Evolutionary conservation across 2,888 invertebrate genomes (phyloP), one percentile per base, ranked within the genome.

Genomic region (Xylota segnis): DNA sequence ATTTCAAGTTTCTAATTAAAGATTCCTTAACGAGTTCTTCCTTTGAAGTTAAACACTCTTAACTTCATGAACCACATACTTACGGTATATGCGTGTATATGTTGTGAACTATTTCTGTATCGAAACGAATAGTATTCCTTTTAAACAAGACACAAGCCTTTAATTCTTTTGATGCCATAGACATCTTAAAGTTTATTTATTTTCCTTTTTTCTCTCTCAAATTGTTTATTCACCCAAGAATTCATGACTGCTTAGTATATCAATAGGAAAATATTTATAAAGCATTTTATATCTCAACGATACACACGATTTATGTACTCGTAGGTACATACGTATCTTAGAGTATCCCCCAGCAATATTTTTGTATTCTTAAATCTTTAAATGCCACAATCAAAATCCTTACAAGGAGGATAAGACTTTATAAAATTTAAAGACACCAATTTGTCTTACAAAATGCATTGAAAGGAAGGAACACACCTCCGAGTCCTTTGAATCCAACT

Each of bases 381-480:
- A 23, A 23, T 23, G 1, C 23, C 23, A 23, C 1, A 23, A 23
- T 23, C 23, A 23, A 23, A 14, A 43, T 43, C 6, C 14, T 6
- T 12, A 6, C 6, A 43, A 43, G 14, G 1, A 5, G 43, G 12
- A 4, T 40, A 40, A 40, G 12, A 14, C 43, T 14, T 50, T 10
- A 50, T 50, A 50, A 50, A 50, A 50, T 50, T 50, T 50, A 54
- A 32, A 32, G 32, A 54, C 52, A 61, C 32, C 37, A 47, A 65
- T 50, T 66, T 65, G 14, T 23, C 23, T 23, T 23, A 23, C 10
- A 23, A 50, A n/a, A 50, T 50, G 10, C 50, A 4, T 50, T 23
- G 10, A 50, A 50, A 50, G 18, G 32, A 63, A 54, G 32, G 18
- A 37, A 10, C 0, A 47, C 5, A 10, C 68, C 68, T 14, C n/a